phyloP scores from a whole-genome alignment of 2,888 invertebrate genomes.

The Ornithoptera alexandrae region DNA sequence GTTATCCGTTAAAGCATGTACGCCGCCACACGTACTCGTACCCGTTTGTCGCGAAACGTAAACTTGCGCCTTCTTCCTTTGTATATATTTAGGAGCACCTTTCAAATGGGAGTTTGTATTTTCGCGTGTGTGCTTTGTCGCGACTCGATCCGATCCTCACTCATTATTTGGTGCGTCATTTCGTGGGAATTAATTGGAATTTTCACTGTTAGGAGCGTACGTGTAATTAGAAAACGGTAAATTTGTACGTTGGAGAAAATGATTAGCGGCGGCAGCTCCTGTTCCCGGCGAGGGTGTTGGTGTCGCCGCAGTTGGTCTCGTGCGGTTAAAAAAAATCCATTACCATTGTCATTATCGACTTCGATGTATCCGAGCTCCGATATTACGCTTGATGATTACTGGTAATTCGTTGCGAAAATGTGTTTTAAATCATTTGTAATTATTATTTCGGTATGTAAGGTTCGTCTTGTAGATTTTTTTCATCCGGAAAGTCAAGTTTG shows the following conservation, averaged over 20 bases:
- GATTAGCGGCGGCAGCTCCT: slow-evolving; percentile 37
- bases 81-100: slow-evolving; percentile 63
- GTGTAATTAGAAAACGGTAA: slow-evolving; percentile 64
- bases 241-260: slow-evolving; percentile 50
- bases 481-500: too few species aligned
- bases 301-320: slow-evolving; percentile 32
- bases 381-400: not conserved
- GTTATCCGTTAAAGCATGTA: too few species aligned
- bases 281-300: too few species aligned
- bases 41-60: too few species aligned
- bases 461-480: too few species aligned
- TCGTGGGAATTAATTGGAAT: slow-evolving; percentile 67
- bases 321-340: slow-evolving; percentile 12
- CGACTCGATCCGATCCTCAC: slow-evolving; percentile 37
- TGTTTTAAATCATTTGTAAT: too few species aligned
- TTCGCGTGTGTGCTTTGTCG: slow-evolving; percentile 49
- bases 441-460: slow-evolving; percentile 4
- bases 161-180: slow-evolving; percentile 58
- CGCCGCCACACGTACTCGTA: too few species aligned
- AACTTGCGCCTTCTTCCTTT: slow-evolving; percentile 36
- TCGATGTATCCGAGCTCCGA: not conserved
- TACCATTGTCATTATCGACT: slow-evolving; percentile 13
- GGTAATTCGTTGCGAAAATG: too few species aligned
- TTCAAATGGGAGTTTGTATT: slow-evolving; percentile 61
- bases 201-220: slow-evolving; percentile 64